Base-by-base conservation (phyloP, 2,888 invertebrate genomes). In the Diaprepes abbreviatus region DNA sequence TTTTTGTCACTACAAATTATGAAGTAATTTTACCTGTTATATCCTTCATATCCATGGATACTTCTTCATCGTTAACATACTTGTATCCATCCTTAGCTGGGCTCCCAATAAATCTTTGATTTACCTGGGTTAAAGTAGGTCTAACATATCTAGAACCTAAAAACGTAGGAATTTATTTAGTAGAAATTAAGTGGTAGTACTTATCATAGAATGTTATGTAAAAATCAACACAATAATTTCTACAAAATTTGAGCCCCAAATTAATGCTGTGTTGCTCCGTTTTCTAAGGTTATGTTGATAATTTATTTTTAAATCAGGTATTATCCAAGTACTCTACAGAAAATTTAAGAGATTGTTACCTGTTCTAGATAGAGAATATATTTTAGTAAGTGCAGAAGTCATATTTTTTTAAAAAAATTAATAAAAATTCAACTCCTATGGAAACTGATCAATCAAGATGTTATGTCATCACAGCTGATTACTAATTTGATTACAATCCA, bases 51-150 rank as follows among this genome's bases (percentile, higher is more conserved):
- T 87, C 85, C 90, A 90, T 90, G 66, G 88, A 87, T 0, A 85
- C 84, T 45, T 90, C 89, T 73, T 89, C 86, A n/a, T 88, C 88
- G 78, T 90, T 92, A 1, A 93, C 90, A 83, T 90, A 91, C 72
- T 84, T 86, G 80, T 87, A 90, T 24, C 81, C 82, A 74, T 76
- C 79, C 71, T 77, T 78, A 3, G 79, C 45, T 6, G 74, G 64
- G 28, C 75, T 69, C 4, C 67, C 73, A 6, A 70, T 3, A 31
- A 45, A 64, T 35, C 76, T 69, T 40, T 72, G 71, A 24, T 58
- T 70, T 12, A 72, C 17, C 9, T 68, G 0, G 58, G 68, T 70
- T 4, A 74, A 9, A 9, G 38, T 40, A 10, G 76, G 77, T 36
- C 74, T 70, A 6, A 76, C 28, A 45, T 64, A 71, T 71, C 69